These are phyloP conservation scores for Selene dorsalis DNA, from an alignment of 2,797 vertebrate genomes.

Conservation along the genomic window DNA sequence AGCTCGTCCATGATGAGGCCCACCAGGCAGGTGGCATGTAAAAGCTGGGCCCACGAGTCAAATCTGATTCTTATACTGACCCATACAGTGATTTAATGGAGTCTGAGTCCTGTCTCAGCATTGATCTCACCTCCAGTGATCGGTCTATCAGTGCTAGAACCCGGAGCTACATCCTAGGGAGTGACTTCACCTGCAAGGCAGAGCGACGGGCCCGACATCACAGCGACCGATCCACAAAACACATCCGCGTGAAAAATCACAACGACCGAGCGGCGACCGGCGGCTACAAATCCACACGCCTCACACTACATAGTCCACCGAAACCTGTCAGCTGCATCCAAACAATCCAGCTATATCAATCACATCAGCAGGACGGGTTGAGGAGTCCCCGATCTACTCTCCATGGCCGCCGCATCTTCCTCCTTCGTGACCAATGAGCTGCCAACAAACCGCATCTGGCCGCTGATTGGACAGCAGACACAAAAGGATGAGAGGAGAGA, in stretches of 20 bases:
- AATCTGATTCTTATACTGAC: neutral
- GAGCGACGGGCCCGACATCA: slow-evolving; percentile 64
- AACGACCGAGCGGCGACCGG: neutral
- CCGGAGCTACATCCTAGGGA: slow-evolving; percentile 63
- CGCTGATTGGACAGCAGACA: slow-evolving; percentile 74
- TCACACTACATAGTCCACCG: neutral
- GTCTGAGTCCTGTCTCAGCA: neutral
- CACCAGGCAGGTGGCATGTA: neutral
- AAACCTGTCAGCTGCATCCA: neutral
- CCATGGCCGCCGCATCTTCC: slow-evolving; percentile 74
- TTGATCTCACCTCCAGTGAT: slow-evolving; percentile 63
- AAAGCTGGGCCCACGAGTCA: neutral
- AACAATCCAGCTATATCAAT: neutral
- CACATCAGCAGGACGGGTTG: slow-evolving; percentile 43
- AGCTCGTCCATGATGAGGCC: slow-evolving; percentile 30
- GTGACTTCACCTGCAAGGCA: slow-evolving; percentile 56
- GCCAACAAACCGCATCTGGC: slow-evolving; percentile 12
- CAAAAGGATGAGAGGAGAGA: slow-evolving; percentile 75
- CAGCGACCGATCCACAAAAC: slow-evolving; percentile 34
- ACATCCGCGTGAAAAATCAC: neutral
- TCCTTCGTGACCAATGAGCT: slow-evolving; percentile 73
- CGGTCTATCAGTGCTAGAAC: slow-evolving; percentile 35
- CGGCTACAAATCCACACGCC: fast-evolving
- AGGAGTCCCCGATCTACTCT: slow-evolving; percentile 51
- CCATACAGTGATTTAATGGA: fast-evolving